Conservation (phyloP, 2,113 vertebrate species). For the Ciconia maguari region DNA sequence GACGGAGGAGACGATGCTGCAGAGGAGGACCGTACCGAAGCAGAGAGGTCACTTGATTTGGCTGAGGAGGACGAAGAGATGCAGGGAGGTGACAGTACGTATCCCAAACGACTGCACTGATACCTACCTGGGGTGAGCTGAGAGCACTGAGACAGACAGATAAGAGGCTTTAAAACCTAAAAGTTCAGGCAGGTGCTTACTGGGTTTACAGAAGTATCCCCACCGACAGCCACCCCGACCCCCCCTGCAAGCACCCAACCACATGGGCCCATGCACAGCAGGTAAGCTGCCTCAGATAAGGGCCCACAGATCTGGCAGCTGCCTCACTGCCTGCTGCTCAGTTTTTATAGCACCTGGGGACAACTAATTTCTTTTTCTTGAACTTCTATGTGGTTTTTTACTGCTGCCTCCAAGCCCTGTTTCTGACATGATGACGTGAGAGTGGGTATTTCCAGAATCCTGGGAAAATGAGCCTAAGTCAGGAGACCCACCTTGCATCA, state of each 20-base stretch:
- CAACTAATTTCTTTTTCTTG: not conserved
- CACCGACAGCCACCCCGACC: not conserved
- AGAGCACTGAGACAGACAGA: not conserved
- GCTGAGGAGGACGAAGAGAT: constrained; percentile 19
- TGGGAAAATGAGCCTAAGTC: not conserved
- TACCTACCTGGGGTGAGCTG: not conserved
- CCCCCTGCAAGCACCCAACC: not conserved
- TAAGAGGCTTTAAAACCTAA: not conserved
- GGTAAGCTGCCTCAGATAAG: too few species aligned
- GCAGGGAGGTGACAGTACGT: constrained; percentile 47
- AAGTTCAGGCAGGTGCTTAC: not conserved
- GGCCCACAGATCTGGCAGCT: not conserved
- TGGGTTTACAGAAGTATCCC: not conserved
- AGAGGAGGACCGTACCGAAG: constrained; percentile 53
- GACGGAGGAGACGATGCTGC: not conserved
- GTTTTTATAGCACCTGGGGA: not conserved
- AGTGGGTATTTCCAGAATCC: not conserved
- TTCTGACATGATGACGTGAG: not conserved
- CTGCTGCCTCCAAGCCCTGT: not conserved
- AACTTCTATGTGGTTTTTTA: not conserved
- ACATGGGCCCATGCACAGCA: accelerated
- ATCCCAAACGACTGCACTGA: not conserved
- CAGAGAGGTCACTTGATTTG: not conserved
- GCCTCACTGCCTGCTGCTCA: not conserved
- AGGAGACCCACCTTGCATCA: not conserved